phyloP scores from a whole-genome alignment of 2,888 invertebrate species.

The Monopis laevigella region DNA sequence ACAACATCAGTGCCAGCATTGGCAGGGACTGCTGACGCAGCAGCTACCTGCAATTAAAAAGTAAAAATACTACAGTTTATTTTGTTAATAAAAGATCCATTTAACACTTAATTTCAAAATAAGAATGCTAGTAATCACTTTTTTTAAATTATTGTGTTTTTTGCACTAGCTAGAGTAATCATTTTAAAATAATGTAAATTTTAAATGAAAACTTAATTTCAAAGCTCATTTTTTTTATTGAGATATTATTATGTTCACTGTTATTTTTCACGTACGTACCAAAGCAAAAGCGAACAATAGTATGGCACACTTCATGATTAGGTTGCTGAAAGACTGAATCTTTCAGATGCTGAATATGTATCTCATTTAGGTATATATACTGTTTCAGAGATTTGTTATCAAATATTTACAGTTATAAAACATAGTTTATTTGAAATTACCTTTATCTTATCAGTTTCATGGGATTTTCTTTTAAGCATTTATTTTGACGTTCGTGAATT shows the following conservation, averaged over 20 bases:
- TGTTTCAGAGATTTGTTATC: slow-evolving; percentile 1
- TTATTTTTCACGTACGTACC: not conserved
- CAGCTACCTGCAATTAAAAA: slow-evolving; percentile 26
- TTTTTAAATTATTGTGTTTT: too few species aligned
- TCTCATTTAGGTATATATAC: not conserved
- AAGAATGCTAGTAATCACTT: too few species aligned
- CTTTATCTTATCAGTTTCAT: slow-evolving; percentile 33
- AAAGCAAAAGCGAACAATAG: slow-evolving; percentile 4
- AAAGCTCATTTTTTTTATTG: too few species aligned
- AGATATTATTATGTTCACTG: not conserved
- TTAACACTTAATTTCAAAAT: too few species aligned
- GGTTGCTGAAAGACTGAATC: not conserved
- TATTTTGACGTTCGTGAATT: too few species aligned
- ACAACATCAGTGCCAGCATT: slow-evolving; percentile 22
- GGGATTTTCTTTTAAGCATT: too few species aligned
- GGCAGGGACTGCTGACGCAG: slow-evolving; percentile 25
- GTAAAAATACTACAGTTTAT: slow-evolving; percentile 12
- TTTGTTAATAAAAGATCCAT: slow-evolving; percentile 9
- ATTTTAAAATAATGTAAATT: too few species aligned
- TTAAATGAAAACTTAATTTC: too few species aligned
- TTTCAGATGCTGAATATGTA: not conserved
- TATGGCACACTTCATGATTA: slow-evolving; percentile 2
- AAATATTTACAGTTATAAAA: slow-evolving; percentile 5
- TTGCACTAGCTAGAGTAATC: too few species aligned
- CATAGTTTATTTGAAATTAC: slow-evolving; percentile 6